Evolutionary conservation across 1,140 invertebrate species (phyloP).

Genomic region (Drosophila asahinai): DNA sequence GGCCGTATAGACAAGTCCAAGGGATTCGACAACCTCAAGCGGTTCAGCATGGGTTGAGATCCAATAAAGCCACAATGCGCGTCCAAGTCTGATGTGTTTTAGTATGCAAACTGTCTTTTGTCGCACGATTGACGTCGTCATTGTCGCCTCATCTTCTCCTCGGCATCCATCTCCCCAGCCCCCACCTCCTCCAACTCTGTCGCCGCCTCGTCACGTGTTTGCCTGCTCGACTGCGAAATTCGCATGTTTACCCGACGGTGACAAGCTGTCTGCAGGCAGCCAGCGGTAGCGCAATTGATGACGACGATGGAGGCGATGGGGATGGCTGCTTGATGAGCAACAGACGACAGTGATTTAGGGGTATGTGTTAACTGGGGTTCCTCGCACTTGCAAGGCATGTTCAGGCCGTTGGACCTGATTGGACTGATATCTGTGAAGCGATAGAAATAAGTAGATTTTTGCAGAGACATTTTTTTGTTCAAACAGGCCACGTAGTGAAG

Average conservation of each 20-base stretch:
- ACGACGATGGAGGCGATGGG: slow-evolving; percentile 70
- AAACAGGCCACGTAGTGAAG: slow-evolving; percentile 49
- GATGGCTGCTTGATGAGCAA: slow-evolving; percentile 61
- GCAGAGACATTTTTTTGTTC: not conserved
- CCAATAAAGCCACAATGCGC: slow-evolving; percentile 33
- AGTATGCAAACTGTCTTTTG: slow-evolving; percentile 75
- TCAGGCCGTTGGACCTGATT: slow-evolving; percentile 42
- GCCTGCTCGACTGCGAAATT: slow-evolving; percentile 81
- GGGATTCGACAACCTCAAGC: slow-evolving; percentile 80
- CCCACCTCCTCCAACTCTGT: slow-evolving; percentile 22
- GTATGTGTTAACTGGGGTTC: slow-evolving; percentile 36
- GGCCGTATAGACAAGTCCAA: slow-evolving; percentile 80
- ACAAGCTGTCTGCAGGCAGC: slow-evolving; percentile 82
- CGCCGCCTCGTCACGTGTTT: slow-evolving; percentile 73
- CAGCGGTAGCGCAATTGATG: slow-evolving; percentile 72
- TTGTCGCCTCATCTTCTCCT: slow-evolving; percentile 64
- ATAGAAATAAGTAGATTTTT: not conserved
- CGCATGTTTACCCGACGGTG: slow-evolving; percentile 81
- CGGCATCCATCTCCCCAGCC: slow-evolving; percentile 24
- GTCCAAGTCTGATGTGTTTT: slow-evolving; percentile 54
- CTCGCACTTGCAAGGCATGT: slow-evolving; percentile 14
- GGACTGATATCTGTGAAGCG: slow-evolving; percentile 43
- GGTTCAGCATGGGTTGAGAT: slow-evolving; percentile 72
- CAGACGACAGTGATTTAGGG: slow-evolving; percentile 81
- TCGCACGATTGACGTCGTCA: slow-evolving; percentile 76